Evolutionary conservation across 2,888 invertebrate genomes (phyloP), one percentile per base, ranked within the genome.

Genomic region (Branchellion lobata): DNA sequence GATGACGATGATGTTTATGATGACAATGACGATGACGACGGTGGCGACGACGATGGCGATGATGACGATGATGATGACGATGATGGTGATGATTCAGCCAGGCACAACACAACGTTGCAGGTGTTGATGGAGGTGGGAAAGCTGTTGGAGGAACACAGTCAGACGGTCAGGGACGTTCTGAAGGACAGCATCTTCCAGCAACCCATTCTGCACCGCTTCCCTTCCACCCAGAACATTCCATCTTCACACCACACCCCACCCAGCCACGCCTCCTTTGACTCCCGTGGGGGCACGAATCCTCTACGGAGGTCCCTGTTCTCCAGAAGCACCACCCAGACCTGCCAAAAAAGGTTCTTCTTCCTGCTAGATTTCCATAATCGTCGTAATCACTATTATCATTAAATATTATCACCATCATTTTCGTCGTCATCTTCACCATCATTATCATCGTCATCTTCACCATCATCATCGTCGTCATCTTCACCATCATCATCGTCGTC

Each of bases 91-190:
- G 40, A 40, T 40, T n/a, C n/a, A n/a, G n/a, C n/a, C n/a, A n/a
- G n/a, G n/a, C n/a, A n/a, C n/a, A n/a, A n/a, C n/a, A n/a, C n/a
- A n/a, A n/a, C n/a, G n/a, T n/a, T 24, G 24, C 14, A 57, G 61
- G 61, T 57, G 61, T 57, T 57, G 61, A 5, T 57, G 61, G 61
- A 57, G 61, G 21, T 57, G 24, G 5, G 61, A 8, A 57, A n/a
- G 61, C 24, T 24, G n/a, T 24, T 57, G 24, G 61, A 57, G 61
- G 61, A 5, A 57, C 3, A 57, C 61, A 14, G 61, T n/a, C 61
- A 57, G 61, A 8, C 11, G 5, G 21, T 57, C 21, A 57, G 21
- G n/a, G n/a, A n/a, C 21, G 24, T 14, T 3, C 61, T 57, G 14
- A 24, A 57, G 3, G 21, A 57, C 61, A 18, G 24, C 61, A 57